Evolutionary conservation across 2,888 invertebrate species (phyloP).

Genomic region (Hylaea fasciaria): DNA sequence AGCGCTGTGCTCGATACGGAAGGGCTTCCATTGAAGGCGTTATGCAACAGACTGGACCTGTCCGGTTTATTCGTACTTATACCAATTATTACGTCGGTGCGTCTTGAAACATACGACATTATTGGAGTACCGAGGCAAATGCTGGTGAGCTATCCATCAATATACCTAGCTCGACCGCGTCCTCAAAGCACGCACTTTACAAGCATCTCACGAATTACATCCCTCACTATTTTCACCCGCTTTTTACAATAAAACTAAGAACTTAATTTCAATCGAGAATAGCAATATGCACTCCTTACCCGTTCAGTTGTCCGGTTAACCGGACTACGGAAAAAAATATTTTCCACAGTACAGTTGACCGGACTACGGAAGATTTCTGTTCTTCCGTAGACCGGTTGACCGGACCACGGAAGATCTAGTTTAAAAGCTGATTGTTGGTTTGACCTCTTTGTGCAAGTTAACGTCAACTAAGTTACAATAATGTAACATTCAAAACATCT

Average conservation of each 20-base stretch:
- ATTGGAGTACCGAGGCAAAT: constrained; percentile 14
- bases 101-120: constrained; percentile 20
- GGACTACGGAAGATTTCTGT: too few relatives aligned
- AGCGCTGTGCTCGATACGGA: constrained; percentile 15
- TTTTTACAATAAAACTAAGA: not conserved
- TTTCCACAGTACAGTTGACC: too few relatives aligned
- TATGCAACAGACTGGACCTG: constrained; percentile 34
- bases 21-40: constrained; percentile 27
- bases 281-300: not conserved
- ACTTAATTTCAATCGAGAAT: not conserved
- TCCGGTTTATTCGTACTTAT: constrained; percentile 23
- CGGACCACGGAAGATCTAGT: too few relatives aligned
- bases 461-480: too few relatives aligned
- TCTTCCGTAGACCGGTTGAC: too few relatives aligned
- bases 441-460: too few relatives aligned
- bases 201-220: not conserved
- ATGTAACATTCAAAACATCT: too few relatives aligned
- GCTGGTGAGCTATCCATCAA: constrained; percentile 8
- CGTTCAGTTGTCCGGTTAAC: too few relatives aligned
- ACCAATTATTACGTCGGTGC: constrained; percentile 25
- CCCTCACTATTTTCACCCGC: not conserved
- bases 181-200: not conserved
- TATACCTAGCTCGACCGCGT: not conserved
- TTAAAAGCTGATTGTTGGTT: too few relatives aligned
- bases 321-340: too few relatives aligned